Evolutionary conservation across 2,888 invertebrate genomes (phyloP).

Genomic region (Cephus pulcher): DNA sequence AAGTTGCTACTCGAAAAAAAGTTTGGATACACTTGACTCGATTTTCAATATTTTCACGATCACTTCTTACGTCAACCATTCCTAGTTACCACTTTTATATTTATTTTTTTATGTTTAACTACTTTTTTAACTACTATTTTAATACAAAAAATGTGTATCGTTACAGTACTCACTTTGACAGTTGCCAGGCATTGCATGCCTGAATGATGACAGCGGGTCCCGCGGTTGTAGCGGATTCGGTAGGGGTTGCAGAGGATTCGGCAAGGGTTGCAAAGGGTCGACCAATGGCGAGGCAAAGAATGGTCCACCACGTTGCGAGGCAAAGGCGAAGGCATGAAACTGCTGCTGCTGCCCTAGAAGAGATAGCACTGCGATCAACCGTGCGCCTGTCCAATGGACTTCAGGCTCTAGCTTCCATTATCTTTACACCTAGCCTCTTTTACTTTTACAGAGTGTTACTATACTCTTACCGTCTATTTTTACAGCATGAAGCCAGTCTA

Average conservation of each 20-base stretch:
- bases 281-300: slow-evolving; percentile 64
- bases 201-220: slow-evolving; percentile 87
- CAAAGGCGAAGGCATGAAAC: slow-evolving; percentile 85
- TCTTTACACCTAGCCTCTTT: neutral
- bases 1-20: neutral
- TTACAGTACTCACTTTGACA: slow-evolving; percentile 86
- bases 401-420: slow-evolving; percentile 28
- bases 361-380: slow-evolving; percentile 80
- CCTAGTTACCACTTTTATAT: neutral
- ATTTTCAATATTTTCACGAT: neutral
- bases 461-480: neutral
- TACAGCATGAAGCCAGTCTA: neutral
- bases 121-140: neutral
- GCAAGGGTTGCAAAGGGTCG: slow-evolving; percentile 61
- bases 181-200: slow-evolving; percentile 90
- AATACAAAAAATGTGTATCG: neutral
- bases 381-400: slow-evolving; percentile 71
- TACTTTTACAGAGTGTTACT: neutral
- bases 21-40: neutral
- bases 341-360: slow-evolving; percentile 96
- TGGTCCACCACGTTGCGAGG: slow-evolving; percentile 70
- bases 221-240: slow-evolving; percentile 75
- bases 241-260: slow-evolving; percentile 61
- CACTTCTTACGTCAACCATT: neutral
- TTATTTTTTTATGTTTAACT: neutral